A percentile compares a stretch with the other conserved stretches of the same genome.
Conservation (phyloP, 2,797 vertebrate genomes). For the Schizopygopsis pylzovi region DNA sequence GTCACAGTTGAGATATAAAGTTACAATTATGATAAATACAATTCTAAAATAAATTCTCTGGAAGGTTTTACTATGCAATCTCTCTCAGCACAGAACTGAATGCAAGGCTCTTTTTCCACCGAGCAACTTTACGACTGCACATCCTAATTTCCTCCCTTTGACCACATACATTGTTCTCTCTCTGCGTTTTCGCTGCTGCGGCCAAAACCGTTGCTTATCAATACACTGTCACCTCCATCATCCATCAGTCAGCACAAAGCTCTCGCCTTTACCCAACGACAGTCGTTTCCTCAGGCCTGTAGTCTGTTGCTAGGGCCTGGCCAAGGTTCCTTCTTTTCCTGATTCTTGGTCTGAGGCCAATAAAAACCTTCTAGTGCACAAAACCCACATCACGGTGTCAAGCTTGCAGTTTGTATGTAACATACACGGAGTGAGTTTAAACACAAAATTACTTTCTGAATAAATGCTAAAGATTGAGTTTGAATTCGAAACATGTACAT, state of each 20-base stretch:
- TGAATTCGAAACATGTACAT: not conserved
- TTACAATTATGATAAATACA: not conserved
- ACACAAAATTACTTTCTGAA: conserved; percentile 7
- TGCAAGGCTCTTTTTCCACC: conserved; percentile 49
- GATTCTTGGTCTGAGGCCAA: conserved; percentile 71
- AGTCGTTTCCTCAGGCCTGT: conserved; percentile 76
- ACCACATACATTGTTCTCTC: conserved; percentile 65
- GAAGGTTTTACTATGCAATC: not conserved
- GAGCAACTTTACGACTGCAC: conserved; percentile 70
- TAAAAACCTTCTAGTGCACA: conserved; percentile 77
- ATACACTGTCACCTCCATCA: conserved; percentile 71
- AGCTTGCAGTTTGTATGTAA: conserved; percentile 36
- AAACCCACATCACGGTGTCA: conserved; percentile 64
- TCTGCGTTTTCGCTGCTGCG: conserved; percentile 56
- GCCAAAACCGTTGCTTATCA: conserved; percentile 75
- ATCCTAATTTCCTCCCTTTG: conserved; percentile 79
- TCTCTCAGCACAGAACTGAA: conserved; percentile 39
- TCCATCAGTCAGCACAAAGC: conserved; percentile 75
- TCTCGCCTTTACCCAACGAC: conserved; percentile 65
- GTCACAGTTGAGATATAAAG: not conserved
- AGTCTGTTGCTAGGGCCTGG: conserved; percentile 69
- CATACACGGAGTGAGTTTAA: conserved; percentile 10
- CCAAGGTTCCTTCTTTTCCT: conserved; percentile 74
- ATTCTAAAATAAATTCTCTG: not conserved
- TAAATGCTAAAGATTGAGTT: not conserved